phyloP scores from a whole-genome alignment of 2,888 invertebrate species.

The Troglohyphantes excavatus region DNA sequence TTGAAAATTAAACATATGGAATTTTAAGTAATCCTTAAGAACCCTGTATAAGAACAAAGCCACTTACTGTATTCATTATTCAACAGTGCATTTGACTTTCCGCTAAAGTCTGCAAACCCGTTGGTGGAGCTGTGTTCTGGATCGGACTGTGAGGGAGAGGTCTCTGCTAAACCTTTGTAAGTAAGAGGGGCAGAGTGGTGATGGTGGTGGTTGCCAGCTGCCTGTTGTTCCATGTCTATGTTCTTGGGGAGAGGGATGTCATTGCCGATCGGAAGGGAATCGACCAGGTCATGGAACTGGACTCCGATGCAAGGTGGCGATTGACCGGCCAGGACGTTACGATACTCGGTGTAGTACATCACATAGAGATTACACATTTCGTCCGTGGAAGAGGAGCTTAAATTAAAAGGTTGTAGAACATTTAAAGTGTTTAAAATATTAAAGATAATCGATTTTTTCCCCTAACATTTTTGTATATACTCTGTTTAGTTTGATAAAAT shows the following conservation, averaged over 20 bases:
- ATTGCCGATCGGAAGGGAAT: conserved; percentile 82
- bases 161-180: conserved; percentile 5
- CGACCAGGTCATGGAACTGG: conserved; percentile 81
- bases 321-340: conserved; percentile 78
- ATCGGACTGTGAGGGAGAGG: neutral
- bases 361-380: conserved; percentile 85
- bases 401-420: no score
- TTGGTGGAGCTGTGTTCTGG: neutral
- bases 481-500: no score
- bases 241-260: conserved; percentile 84
- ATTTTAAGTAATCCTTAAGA: no score
- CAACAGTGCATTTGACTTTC: conserved; percentile 10
- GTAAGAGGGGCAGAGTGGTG: conserved; percentile 11
- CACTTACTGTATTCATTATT: conserved; percentile 74
- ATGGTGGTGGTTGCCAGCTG: conserved; percentile 80
- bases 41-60: neutral
- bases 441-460: no score
- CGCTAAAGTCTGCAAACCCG: neutral
- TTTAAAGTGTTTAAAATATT: no score
- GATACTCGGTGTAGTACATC: conserved; percentile 84
- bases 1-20: no score
- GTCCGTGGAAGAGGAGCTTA: conserved; percentile 83
- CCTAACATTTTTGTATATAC: no score
- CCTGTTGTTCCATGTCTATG: conserved; percentile 83
- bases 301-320: conserved; percentile 80